A percentile compares a stretch with the other conserved stretches of the same genome.
phyloP scores from a whole-genome alignment of 2,113 vertebrate species.

The Hyperoodon ampullatus region DNA sequence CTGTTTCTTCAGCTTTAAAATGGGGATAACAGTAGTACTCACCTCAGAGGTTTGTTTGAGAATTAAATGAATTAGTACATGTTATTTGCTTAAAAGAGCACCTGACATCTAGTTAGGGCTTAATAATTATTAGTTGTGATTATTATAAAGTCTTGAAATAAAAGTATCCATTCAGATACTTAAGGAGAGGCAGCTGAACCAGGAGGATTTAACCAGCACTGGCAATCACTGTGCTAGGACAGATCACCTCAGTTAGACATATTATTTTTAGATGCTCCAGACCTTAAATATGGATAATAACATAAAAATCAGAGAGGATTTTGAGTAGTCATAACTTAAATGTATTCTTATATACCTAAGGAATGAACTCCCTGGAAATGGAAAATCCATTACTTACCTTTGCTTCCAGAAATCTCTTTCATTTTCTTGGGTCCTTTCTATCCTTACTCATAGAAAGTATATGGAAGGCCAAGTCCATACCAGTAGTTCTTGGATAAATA shows the following conservation, averaged over 20 bases:
- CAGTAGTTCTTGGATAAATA: too few relatives aligned
- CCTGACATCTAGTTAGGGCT: not conserved
- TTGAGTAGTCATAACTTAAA: slow-evolving; percentile 42
- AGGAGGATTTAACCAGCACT: not conserved
- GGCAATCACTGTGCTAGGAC: not conserved
- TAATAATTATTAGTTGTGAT: not conserved
- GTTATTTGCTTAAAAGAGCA: not conserved
- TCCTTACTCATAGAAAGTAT: too few relatives aligned
- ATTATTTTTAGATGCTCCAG: not conserved
- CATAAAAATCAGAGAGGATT: slow-evolving; percentile 19
- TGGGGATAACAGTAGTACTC: not conserved
- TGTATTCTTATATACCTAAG: slow-evolving; percentile 18
- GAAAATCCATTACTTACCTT: too few relatives aligned
- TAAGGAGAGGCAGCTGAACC: not conserved
- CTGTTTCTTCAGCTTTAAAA: not conserved
- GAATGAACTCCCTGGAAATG: slow-evolving; percentile 1
- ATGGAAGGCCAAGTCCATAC: too few relatives aligned
- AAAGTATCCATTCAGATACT: not conserved
- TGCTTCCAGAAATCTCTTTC: too few relatives aligned
- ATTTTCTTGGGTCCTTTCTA: too few relatives aligned
- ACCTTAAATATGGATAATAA: not conserved
- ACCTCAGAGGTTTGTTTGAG: not conserved
- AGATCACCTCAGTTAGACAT: not conserved
- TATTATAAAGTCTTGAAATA: slow-evolving; percentile 3
- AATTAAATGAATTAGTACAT: not conserved